Evolutionary conservation across 1,140 invertebrate genomes (phyloP).

Genomic region (Anoplophora glabripennis): DNA sequence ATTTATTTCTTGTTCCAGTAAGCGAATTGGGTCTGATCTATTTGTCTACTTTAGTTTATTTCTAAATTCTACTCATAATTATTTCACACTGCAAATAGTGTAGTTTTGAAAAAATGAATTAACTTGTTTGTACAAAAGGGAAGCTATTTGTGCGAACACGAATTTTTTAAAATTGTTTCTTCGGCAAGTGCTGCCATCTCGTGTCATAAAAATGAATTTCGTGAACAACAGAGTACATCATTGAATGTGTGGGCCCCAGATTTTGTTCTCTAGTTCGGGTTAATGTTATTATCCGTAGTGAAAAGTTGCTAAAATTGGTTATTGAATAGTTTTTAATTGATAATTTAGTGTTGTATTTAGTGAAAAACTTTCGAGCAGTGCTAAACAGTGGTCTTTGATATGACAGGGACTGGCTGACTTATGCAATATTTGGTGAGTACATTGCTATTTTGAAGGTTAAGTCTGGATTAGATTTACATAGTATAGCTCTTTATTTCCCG

Average conservation of each 20-base stretch:
- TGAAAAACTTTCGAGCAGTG: not conserved
- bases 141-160: no score
- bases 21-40: no score
- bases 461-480: constrained; percentile 5
- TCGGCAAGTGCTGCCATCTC: not conserved
- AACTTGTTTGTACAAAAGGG: no score
- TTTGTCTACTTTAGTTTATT: no score
- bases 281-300: no score
- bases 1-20: no score
- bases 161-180: not conserved
- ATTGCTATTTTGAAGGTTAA: constrained; percentile 15
- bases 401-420: constrained; percentile 10
- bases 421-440: constrained; percentile 21
- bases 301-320: not conserved
- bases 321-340: not conserved
- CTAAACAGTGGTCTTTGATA: constrained; percentile 1
- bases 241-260: constrained; percentile 2
- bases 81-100: no score
- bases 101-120: no score
- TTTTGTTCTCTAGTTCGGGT: not conserved
- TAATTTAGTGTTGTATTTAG: not conserved
- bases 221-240: not conserved
- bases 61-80: no score
- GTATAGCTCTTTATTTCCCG: not conserved
- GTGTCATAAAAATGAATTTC: not conserved